Conservation (phyloP, 2,797 vertebrate genomes). For the Podarcis lilfordi region DNA sequence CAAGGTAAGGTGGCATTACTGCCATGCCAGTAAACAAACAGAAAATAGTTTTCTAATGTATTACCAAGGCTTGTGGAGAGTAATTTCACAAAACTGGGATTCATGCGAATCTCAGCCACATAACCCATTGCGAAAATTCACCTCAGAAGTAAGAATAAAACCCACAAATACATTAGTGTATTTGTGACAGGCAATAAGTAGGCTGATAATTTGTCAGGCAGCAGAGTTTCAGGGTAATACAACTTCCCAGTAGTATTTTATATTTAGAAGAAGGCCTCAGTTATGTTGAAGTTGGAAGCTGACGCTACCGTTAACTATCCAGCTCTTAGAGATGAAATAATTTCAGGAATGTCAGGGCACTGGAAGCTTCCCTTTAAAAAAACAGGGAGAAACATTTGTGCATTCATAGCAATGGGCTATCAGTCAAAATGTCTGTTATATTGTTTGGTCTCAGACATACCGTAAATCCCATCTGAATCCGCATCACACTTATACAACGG, state of each 20-base stretch:
- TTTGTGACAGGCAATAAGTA: not conserved
- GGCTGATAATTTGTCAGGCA: not conserved
- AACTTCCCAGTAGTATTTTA: not conserved
- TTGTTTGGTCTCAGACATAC: not conserved
- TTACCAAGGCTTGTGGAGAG: not conserved
- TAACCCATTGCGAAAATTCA: not conserved
- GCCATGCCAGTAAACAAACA: not conserved
- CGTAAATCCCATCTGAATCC: not conserved
- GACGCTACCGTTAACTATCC: not conserved
- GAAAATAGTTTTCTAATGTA: not conserved
- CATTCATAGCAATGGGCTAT: not conserved
- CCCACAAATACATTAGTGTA: not conserved
- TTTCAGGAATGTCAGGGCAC: not conserved
- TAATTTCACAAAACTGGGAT: not conserved
- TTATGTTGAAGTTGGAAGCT: not conserved
- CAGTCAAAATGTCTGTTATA: not conserved
- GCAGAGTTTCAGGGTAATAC: not conserved
- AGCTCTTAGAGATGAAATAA: not conserved
- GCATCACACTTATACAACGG: not conserved
- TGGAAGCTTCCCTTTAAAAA: not conserved
- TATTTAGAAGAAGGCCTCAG: not conserved
- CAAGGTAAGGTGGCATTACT: not conserved
- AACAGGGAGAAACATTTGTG: not conserved
- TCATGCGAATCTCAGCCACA: not conserved
- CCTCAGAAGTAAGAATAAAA: not conserved